Base-by-base conservation (phyloP, 2,113 vertebrate species). In the Plestiodon gilberti region DNA sequence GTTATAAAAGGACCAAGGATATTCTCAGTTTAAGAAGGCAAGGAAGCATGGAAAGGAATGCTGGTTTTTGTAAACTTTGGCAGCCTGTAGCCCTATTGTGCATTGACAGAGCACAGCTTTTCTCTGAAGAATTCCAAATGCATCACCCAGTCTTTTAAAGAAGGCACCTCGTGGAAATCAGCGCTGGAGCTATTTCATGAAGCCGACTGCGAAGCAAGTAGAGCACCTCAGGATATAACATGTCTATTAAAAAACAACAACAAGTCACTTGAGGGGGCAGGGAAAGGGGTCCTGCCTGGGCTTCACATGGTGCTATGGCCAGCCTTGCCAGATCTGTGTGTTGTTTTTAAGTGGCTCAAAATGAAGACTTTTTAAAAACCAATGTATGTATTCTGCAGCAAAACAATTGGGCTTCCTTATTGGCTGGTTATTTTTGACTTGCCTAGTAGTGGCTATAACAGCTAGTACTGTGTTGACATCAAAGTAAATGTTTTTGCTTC, bases 11-110 rank as follows among this genome's bases (percentile, higher is more conserved):
- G 23, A 1, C 5, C 33, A 87, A 81, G 71, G 74, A 18, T 87
- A 57, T 8, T 82, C 52, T 87, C 17, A 38, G 0, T 79, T 69
- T 86, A 71, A 71, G 55, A 92, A 83, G 78, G 1, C 7, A 71
- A 0, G 40, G 6, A 22, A 87, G 28, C 55, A 88, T 2, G 75
- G 61, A 78, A 89, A 82, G 57, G 0, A 40, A 86, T 38, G 35
- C 62, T 80, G 9, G 5, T 5, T 84, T 86, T 83, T 23, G 5
- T 71, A 7, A 74, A 86, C 84, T 84, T 88, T 89, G 3, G 83
- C 40, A 20, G 43, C 33, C 61, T 81, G 25, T 10, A 75, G 8
- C 57, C 83, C 18, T 75, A 84, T 67, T 67, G 87, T 78, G 43
- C 70, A 67, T 75, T 74, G 73, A 67, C 11, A 48, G 33, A 81